Evolutionary conservation across 2,797 vertebrate genomes (phyloP).

Genomic region (Halcyon chelicuti): DNA sequence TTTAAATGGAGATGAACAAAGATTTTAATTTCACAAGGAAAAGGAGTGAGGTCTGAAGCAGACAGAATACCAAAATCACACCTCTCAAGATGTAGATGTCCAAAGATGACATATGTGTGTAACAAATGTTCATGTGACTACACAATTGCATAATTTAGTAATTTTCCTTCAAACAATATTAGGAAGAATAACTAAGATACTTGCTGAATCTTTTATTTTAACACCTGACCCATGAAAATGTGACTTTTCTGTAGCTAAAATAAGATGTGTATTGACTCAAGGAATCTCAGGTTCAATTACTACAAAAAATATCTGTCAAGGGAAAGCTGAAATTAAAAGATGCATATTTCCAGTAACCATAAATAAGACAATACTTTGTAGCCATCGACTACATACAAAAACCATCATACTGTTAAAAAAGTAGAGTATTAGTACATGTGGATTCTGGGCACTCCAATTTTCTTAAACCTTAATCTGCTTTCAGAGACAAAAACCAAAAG

Average conservation of each 20-base stretch:
- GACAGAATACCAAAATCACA: neutral
- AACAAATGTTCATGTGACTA: neutral
- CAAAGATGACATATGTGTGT: neutral
- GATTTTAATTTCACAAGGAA: neutral
- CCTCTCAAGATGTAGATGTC: neutral
- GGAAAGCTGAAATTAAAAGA: slow-evolving; percentile 13
- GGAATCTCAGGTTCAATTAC: neutral
- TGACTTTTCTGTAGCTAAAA: slow-evolving; percentile 38
- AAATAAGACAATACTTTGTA: slow-evolving; percentile 45
- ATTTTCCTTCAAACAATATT: neutral
- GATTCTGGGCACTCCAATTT: neutral
- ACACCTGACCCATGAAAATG: neutral
- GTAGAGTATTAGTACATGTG: neutral
- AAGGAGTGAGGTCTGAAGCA: neutral
- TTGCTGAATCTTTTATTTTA: neutral
- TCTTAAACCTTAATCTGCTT: slow-evolving; percentile 11
- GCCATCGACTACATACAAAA: neutral
- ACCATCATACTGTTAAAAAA: neutral
- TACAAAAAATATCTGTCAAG: slow-evolving; percentile 1
- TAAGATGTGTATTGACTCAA: slow-evolving; percentile 2
- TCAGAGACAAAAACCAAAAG: slow-evolving; percentile 17
- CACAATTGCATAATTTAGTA: neutral
- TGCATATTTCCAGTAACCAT: slow-evolving; percentile 1
- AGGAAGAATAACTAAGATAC: neutral
- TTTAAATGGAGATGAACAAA: neutral